phyloP scores from a whole-genome alignment of 2,797 vertebrate genomes.

The Bucorvus abyssinicus region DNA sequence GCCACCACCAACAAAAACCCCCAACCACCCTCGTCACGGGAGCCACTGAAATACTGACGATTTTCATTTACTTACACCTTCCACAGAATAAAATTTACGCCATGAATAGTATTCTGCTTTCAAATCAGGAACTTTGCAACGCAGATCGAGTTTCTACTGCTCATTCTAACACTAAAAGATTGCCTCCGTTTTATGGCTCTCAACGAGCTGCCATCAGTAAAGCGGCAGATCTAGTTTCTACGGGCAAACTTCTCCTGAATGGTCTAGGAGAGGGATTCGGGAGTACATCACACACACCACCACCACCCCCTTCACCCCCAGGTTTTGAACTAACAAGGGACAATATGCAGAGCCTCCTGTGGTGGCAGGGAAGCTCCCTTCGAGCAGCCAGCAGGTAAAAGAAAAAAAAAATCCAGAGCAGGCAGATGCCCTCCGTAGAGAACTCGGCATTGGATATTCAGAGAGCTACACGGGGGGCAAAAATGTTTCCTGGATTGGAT shows the following conservation, averaged over 20 bases:
- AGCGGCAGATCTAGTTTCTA: background rate
- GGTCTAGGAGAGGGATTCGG: background rate
- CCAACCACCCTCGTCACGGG: background rate
- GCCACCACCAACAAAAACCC: background rate
- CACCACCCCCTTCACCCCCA: rapidly evolving
- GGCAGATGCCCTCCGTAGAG: background rate
- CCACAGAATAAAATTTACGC: background rate
- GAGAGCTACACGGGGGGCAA: background rate
- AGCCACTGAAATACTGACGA: background rate
- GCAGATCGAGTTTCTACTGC: background rate
- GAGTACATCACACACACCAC: too few species aligned
- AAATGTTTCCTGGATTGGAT: background rate
- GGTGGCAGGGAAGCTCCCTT: background rate
- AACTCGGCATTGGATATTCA: background rate
- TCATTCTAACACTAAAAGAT: background rate
- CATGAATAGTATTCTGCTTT: background rate
- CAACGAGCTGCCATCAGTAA: background rate
- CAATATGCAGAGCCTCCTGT: background rate
- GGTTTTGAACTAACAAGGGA: background rate
- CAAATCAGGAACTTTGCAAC: background rate
- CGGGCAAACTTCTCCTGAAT: background rate
- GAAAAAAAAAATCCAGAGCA: background rate
- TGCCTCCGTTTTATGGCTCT: background rate
- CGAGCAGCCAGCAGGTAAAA: background rate
- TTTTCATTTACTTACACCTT: background rate